Percentiles rank a stretch among this genome's conserved stretches.
These are phyloP conservation scores for Cossypha dichroa DNA, from an alignment of 2,797 vertebrate genomes.

Conservation along the genomic window DNA sequence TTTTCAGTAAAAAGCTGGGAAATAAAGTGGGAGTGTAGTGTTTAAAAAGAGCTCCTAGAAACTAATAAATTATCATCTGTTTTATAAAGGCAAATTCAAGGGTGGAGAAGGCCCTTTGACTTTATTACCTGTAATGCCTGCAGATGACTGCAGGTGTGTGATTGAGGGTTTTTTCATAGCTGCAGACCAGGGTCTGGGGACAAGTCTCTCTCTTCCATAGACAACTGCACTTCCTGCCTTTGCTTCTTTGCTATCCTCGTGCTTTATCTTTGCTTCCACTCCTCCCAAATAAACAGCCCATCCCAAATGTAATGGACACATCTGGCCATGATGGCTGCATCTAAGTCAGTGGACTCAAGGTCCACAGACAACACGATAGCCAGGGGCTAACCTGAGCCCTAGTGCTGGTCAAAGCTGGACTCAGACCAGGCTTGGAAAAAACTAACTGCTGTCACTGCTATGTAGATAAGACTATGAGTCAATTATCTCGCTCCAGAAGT, in stretches of 20 bases:
- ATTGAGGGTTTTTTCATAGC: background rate
- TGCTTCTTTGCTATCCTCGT: background rate
- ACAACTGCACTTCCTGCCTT: background rate
- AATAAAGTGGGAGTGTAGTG: background rate
- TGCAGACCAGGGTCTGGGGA: background rate
- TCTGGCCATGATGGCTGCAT: background rate
- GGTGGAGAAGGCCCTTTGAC: background rate
- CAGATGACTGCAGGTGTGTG: fast-evolving
- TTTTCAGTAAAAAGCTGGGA: background rate
- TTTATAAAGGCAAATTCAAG: background rate
- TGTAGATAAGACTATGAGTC: background rate
- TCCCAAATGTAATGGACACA: background rate
- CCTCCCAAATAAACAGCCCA: background rate
- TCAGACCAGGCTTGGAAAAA: background rate
- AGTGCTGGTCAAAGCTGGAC: background rate
- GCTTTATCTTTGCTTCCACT: background rate
- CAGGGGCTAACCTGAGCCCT: background rate
- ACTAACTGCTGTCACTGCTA: background rate
- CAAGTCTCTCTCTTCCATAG: background rate
- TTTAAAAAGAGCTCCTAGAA: background rate
- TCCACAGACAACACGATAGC: background rate
- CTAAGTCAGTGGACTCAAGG: no score
- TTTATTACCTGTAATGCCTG: background rate
- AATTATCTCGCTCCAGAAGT: background rate
- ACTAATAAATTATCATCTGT: background rate